Percentiles rank a stretch among this genome's conserved stretches.
phyloP scores from a whole-genome alignment of 2,888 invertebrate genomes.

The Dione vanillae region DNA sequence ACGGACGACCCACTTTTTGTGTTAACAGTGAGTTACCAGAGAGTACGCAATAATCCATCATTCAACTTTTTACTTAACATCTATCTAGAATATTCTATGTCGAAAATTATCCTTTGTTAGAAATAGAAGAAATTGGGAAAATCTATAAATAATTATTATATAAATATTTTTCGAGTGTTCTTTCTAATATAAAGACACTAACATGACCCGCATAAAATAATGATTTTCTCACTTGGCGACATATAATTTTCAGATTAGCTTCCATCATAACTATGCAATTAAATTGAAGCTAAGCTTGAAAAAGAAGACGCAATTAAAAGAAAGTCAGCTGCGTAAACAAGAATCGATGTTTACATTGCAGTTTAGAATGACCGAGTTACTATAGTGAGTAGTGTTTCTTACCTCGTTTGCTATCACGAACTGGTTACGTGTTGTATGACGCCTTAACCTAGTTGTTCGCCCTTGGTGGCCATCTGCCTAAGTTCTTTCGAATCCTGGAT shows the following conservation, averaged over 20 bases:
- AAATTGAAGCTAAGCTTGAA: conserved; percentile 32
- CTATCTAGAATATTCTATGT: not conserved
- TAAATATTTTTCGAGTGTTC: not conserved
- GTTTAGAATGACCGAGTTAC: conserved; percentile 60
- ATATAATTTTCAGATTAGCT: not conserved
- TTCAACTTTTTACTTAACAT: not conserved
- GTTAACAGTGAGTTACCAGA: not conserved
- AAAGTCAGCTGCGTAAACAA: conserved; percentile 55
- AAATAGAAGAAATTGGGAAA: not conserved
- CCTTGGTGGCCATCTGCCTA: conserved; percentile 67
- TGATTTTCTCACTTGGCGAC: not conserved
- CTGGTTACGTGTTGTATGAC: conserved; percentile 60
- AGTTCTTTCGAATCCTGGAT: conserved; percentile 43
- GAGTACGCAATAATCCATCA: not conserved
- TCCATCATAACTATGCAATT: not conserved
- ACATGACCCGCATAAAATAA: not conserved
- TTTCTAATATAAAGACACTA: not conserved
- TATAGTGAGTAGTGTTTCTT: conserved; percentile 63
- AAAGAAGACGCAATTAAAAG: conserved; percentile 44
- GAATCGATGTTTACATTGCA: conserved; percentile 62
- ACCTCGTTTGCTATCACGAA: conserved; percentile 75
- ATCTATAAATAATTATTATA: not conserved
- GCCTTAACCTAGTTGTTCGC: conserved; percentile 72
- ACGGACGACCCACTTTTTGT: not conserved
- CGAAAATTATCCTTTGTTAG: not conserved